Conservation (phyloP, 2,888 invertebrate species). For the Cynaeus angustus region DNA sequence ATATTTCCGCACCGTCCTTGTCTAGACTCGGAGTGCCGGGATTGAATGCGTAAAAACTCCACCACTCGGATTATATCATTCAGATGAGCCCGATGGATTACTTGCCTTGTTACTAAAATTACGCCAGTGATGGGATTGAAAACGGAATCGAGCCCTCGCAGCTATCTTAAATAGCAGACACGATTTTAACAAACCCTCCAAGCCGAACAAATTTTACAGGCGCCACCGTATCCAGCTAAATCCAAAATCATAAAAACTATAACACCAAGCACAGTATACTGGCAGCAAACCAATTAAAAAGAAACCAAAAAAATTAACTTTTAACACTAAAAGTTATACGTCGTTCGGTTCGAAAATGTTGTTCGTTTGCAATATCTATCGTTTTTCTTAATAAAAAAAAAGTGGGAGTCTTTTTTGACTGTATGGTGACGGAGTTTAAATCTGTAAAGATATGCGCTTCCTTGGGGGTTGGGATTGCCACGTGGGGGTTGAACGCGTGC, state of each 20-base stretch:
- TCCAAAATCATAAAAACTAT: constrained; percentile 1
- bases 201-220: constrained; percentile 24
- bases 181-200: constrained; percentile 42
- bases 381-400: no score
- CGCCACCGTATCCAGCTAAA: constrained; percentile 35
- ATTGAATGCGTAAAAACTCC: constrained; percentile 49
- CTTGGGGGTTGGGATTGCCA: constrained; percentile 20
- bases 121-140: constrained; percentile 54
- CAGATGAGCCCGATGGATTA: constrained; percentile 60
- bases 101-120: constrained; percentile 58
- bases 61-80: constrained; percentile 59
- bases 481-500: constrained; percentile 57
- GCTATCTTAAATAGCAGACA: constrained; percentile 41
- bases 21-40: constrained; percentile 43
- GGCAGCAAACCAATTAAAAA: no score
- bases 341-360: no score
- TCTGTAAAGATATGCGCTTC: constrained; percentile 38
- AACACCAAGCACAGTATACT: no score
- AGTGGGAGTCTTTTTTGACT: no score
- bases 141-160: constrained; percentile 51
- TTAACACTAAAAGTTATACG: no score
- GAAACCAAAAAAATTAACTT: no score
- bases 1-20: constrained; percentile 61
- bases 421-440: not conserved
- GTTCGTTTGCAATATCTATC: no score